A percentile compares a stretch with the other conserved stretches of the same genome.
phyloP scores from a whole-genome alignment of 2,888 invertebrate genomes.

The Papilio demoleus region DNA sequence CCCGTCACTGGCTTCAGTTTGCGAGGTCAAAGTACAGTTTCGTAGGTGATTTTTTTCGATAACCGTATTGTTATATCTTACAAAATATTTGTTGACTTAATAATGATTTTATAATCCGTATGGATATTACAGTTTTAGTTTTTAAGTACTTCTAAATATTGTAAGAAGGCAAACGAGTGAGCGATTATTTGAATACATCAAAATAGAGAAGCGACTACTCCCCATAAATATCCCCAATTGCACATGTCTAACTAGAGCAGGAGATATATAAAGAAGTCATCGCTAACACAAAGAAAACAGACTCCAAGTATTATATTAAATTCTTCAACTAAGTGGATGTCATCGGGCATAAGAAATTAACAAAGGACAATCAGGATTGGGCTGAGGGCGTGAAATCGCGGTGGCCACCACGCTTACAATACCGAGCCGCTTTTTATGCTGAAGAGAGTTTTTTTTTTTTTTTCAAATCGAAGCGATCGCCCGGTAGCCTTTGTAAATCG shows the following conservation, averaged over 20 bases:
- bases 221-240: too few species aligned
- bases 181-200: too few species aligned
- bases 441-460: slow-evolving; percentile 26
- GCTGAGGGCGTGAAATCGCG: slow-evolving; percentile 51
- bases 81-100: too few species aligned
- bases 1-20: slow-evolving; percentile 13
- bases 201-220: too few species aligned
- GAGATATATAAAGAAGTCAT: too few species aligned
- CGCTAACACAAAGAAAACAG: too few species aligned
- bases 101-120: too few species aligned
- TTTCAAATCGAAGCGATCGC: slow-evolving; percentile 19
- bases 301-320: too few species aligned
- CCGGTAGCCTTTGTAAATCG: slow-evolving; percentile 35
- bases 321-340: slow-evolving; percentile 18
- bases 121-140: too few species aligned
- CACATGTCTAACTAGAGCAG: too few species aligned
- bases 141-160: too few species aligned
- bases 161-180: too few species aligned
- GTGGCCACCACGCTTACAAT: slow-evolving; percentile 51
- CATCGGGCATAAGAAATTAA: slow-evolving; percentile 36
- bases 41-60: not conserved
- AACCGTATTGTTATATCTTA: not conserved
- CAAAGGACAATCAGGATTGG: slow-evolving; percentile 51
- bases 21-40: slow-evolving; percentile 20
- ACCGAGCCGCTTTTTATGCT: slow-evolving; percentile 43